phyloP scores from a whole-genome alignment of 1,140 invertebrate species.

The Sminthurides bifidus region DNA sequence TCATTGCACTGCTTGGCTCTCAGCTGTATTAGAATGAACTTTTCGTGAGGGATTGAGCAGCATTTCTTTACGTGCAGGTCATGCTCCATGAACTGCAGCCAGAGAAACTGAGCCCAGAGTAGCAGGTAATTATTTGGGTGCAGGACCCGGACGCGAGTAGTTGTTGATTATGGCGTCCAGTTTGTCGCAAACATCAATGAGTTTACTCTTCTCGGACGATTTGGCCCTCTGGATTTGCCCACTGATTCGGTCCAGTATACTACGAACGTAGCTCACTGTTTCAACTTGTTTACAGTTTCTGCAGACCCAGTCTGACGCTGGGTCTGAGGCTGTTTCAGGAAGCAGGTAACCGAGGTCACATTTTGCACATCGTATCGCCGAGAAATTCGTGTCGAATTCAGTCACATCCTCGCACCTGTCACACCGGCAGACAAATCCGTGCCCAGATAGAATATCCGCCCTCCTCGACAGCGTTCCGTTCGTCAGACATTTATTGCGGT shows the following conservation, averaged over 20 bases:
- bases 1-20: not conserved
- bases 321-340: slow-evolving; percentile 35
- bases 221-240: not conserved
- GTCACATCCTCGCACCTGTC: slow-evolving; percentile 57
- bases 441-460: slow-evolving; percentile 55
- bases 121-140: slow-evolving; percentile 5
- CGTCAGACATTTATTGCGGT: slow-evolving; percentile 7
- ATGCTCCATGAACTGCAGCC: slow-evolving; percentile 2
- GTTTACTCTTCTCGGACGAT: slow-evolving; percentile 2
- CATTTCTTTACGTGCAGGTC: not conserved
- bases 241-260: slow-evolving; percentile 3
- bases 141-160: not conserved
- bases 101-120: slow-evolving; percentile 1
- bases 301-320: slow-evolving; percentile 32
- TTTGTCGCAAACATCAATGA: slow-evolving; percentile 24
- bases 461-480: slow-evolving; percentile 51
- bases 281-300: slow-evolving; percentile 3
- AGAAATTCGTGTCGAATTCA: slow-evolving; percentile 59
- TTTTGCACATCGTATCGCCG: slow-evolving; percentile 53
- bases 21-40: not conserved
- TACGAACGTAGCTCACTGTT: not conserved
- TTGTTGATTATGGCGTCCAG: not conserved
- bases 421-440: slow-evolving; percentile 64
- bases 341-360: slow-evolving; percentile 22
- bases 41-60: not conserved